These are phyloP conservation scores for Caranx ignobilis DNA, from an alignment of 2,113 vertebrate species.

Conservation along the genomic window DNA sequence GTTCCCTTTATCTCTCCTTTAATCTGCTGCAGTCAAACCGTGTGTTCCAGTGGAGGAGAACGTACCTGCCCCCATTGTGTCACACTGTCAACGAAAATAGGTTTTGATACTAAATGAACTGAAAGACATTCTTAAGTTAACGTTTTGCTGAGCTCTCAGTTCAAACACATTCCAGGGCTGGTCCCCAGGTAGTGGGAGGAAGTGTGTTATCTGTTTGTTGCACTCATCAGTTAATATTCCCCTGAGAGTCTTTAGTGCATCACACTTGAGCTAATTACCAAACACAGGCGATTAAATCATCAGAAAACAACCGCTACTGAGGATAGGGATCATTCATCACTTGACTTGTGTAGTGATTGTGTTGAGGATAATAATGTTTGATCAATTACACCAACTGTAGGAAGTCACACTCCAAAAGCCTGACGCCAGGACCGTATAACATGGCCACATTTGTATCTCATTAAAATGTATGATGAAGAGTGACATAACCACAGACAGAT, in stretches of 20 bases:
- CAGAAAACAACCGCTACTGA: conserved; percentile 40
- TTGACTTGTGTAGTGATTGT: conserved; percentile 36
- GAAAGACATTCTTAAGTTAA: conserved; percentile 28
- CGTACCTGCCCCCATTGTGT: conserved; percentile 58
- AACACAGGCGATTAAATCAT: conserved; percentile 26
- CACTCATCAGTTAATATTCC: conserved; percentile 62
- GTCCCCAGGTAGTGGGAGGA: conserved; percentile 39
- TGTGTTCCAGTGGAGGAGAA: conserved; percentile 21
- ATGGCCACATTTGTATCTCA: neutral
- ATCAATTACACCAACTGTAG: conserved; percentile 7
- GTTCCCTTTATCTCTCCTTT: conserved; percentile 25
- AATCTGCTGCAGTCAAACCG: conserved; percentile 22
- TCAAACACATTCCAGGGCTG: conserved; percentile 38
- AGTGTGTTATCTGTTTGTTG: conserved; percentile 48
- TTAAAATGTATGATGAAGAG: neutral
- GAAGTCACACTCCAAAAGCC: conserved; percentile 11
- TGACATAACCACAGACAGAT: neutral
- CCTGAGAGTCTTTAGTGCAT: conserved; percentile 56
- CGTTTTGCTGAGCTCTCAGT: conserved; percentile 42
- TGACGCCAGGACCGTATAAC: conserved; percentile 5
- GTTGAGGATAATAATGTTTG: conserved; percentile 29
- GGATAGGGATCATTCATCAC: conserved; percentile 44
- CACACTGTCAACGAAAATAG: conserved; percentile 34
- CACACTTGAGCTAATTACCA: conserved; percentile 51
- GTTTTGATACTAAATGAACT: conserved; percentile 31